Evolutionary conservation across 2,113 vertebrate species (phyloP).

Genomic region (Phylloscopus trochilus): DNA sequence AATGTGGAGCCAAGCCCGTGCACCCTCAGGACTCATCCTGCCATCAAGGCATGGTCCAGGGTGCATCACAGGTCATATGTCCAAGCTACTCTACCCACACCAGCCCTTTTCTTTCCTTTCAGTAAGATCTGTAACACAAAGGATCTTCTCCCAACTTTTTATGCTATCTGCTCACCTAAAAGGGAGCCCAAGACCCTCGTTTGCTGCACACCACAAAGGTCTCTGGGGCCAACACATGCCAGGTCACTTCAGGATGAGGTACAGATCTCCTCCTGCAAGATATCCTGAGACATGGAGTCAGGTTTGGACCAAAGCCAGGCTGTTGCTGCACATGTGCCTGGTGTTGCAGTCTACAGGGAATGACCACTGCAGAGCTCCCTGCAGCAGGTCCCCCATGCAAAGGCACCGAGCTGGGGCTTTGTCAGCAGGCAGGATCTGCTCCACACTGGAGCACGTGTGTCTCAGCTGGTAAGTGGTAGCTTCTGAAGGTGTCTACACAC

Average conservation of each 20-base stretch:
- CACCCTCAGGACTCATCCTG: not conserved
- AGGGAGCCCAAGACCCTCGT: not conserved
- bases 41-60: not conserved
- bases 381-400: not conserved
- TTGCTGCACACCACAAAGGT: not conserved
- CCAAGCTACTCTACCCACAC: not conserved
- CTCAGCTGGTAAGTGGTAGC: not conserved
- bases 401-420: not conserved
- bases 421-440: not conserved
- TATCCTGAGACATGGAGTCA: not conserved
- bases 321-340: fast-evolving
- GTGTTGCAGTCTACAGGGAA: not conserved
- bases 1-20: not conserved
- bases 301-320: not conserved
- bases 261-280: not conserved
- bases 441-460: fast-evolving
- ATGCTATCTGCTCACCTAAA: not conserved
- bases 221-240: not conserved
- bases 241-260: not conserved
- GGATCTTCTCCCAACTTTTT: not conserved
- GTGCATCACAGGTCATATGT: not conserved
- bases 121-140: not conserved
- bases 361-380: not conserved
- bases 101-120: not conserved
- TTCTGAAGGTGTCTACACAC: not conserved